phyloP scores from a whole-genome alignment of 2,888 invertebrate genomes.

The Dynastes tityus region DNA sequence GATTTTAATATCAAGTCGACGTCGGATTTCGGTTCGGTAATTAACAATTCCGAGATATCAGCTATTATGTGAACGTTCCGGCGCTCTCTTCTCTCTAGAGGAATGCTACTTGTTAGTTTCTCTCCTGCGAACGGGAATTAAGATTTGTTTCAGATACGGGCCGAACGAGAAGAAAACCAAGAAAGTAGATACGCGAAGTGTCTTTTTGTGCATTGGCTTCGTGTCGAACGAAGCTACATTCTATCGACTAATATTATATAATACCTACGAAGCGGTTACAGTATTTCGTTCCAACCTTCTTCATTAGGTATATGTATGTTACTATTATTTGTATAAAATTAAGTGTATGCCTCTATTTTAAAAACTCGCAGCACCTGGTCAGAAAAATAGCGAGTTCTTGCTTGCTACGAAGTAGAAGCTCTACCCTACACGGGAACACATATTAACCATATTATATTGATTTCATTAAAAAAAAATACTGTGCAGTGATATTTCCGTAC shows the following conservation, averaged over 20 bases:
- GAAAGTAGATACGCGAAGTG: constrained; percentile 29
- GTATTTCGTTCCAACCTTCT: no score
- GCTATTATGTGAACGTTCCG: constrained; percentile 54
- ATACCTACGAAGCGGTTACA: no score
- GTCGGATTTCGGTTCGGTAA: constrained; percentile 62
- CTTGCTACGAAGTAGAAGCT: no score
- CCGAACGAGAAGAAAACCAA: constrained; percentile 40
- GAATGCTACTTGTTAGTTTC: constrained; percentile 58
- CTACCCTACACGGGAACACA: no score
- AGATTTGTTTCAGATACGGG: constrained; percentile 55
- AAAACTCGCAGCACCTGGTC: no score
- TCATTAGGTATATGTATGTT: no score
- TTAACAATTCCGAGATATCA: constrained; percentile 65
- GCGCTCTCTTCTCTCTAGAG: constrained; percentile 53
- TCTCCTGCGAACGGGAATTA: constrained; percentile 56
- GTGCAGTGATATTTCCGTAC: no score
- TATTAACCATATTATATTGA: no score
- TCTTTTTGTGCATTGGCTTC: background rate
- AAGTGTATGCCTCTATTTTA: no score
- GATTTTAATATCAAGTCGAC: constrained; percentile 66
- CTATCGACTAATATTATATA: background rate
- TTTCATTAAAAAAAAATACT: no score
- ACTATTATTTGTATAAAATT: no score
- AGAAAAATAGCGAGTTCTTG: no score
- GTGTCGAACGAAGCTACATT: background rate